Evolutionary conservation across 2,888 invertebrate genomes (phyloP), one percentile per base, ranked within the genome.

Genomic region (Yponomeuta cagnagella): DNA sequence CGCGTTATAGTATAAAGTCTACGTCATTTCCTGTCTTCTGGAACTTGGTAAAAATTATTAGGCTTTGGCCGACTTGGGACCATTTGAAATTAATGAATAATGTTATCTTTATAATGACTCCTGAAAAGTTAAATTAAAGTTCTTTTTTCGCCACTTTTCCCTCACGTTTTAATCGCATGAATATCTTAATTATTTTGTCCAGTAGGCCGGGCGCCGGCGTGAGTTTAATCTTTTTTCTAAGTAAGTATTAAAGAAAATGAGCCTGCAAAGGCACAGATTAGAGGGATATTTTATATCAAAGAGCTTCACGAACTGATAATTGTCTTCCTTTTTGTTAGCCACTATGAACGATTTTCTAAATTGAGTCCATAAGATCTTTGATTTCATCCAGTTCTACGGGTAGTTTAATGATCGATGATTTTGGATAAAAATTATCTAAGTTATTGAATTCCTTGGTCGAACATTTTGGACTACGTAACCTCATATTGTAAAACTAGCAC

Each of bases 1-100:
- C 80, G 80, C 82, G 86, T 86, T 89, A 83, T 80, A 81, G 87
- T 88, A 91, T 90, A 89, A 90, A 89, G 87, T 90, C 88, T 85
- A 86, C 83, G 85, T 89, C 86, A 86, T 90, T 90, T 89, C 87
- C 89, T 87, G 86, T 86, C 86, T 85, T 83, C 82, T 77, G 79
- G 80, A 84, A 84, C 85, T 85, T 81, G 80, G 82, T 82, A 87
- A 89, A 90, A 89, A 90, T 90, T 89, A 90, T 90, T 88, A 87
- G 85, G 79, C 85, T 87, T 90, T 86, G 87, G 83, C 84, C 79
- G 82, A 79, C 84, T 82, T 83, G 81, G 80, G 82, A 84, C 84
- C 84, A 86, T 90, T 90, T 89, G 86, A 90, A 91, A 90, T 92
- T 92, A 90, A 91, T 91, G 89, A 91, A 90, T 90, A 90, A 89